Percentiles rank a stretch among this genome's conserved stretches.
Conservation (phyloP, 2,888 invertebrate species). For the Yponomeuta plumbellus region DNA sequence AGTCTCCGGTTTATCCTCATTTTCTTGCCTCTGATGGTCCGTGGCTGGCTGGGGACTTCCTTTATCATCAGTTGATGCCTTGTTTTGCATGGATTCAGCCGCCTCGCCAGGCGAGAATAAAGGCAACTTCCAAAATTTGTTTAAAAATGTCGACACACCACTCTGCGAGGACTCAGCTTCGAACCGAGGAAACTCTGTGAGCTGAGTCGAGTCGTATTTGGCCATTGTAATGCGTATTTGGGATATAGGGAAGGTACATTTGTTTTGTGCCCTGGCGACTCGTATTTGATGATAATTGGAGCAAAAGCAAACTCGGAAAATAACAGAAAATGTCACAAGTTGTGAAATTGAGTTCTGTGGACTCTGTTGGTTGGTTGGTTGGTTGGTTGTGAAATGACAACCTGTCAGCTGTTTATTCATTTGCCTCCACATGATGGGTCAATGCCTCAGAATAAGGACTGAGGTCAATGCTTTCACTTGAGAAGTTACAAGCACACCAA, state of each 20-base stretch:
- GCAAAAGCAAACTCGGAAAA: too few species aligned
- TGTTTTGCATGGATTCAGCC: slow-evolving; percentile 40
- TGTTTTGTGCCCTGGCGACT: background rate
- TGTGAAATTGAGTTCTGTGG: too few species aligned
- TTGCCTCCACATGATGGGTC: too few species aligned
- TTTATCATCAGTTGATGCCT: slow-evolving; percentile 35
- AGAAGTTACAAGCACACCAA: too few species aligned
- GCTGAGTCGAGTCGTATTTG: slow-evolving; percentile 64
- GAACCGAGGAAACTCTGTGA: slow-evolving; percentile 76
- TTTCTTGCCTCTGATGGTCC: slow-evolving; percentile 38
- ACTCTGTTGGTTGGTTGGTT: too few species aligned
- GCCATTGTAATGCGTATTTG: slow-evolving; percentile 41
- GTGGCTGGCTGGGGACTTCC: slow-evolving; percentile 33
- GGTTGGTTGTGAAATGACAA: too few species aligned
- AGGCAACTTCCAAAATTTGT: slow-evolving; percentile 84
- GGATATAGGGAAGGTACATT: background rate
- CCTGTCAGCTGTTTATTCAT: too few species aligned
- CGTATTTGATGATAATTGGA: too few species aligned
- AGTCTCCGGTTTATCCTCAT: slow-evolving; percentile 49
- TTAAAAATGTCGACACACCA: slow-evolving; percentile 83
- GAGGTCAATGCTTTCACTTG: too few species aligned
- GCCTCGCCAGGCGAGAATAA: slow-evolving; percentile 70
- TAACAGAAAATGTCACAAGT: too few species aligned
- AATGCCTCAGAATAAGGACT: too few species aligned
- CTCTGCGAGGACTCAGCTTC: slow-evolving; percentile 85